Evolutionary conservation across 2,113 vertebrate species (phyloP), one percentile per base, ranked within the genome.

Genomic region (Nannospalax galili): DNA sequence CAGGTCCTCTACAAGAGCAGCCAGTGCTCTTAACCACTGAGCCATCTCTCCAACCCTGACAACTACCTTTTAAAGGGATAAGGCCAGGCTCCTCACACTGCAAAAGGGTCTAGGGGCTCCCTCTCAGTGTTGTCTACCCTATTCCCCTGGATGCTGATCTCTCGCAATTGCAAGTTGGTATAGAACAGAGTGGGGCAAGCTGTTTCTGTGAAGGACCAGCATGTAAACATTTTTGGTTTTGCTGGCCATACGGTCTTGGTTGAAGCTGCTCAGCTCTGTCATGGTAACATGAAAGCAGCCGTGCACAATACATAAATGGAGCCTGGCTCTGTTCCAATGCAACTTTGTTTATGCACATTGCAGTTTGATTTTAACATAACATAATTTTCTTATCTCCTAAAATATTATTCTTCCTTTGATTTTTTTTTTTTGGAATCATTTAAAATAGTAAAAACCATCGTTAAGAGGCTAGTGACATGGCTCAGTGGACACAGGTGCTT

Each of bases 201-300:
- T 88, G 96, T 79, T 88, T 85, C 64, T 90, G 74, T 82, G 40
- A 96, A 80, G 56, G 84, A 10, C n/a, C 58, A 80, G 88, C 70
- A 58, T 95, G 82, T 79, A 93, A 96, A 91, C 92, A 80, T 90
- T 93, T 82, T 84, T 95, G 81, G 58, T 69, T 94, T 95, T 84
- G 72, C 24, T 75, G 80, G 26, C 74, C 86, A 86, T n/a, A 90
- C 26, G 14, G 89, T 52, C 56, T 73, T 64, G 73, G 74, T 65
- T 84, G 82, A 69, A 92, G 73, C 69, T 58, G 56, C 70, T 82
- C 2, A 26, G 58, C 22, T 58, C 48, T 32, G 56, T 82, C 94
- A 85, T 30, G 52, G 35, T 48, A 91, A 78, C 93, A 60, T 19
- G 15, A 74, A 64, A 87, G 70, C 81, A 48, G 35, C 56, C 32